Conservation (phyloP, 2,888 invertebrate species). For the Melanargia galathea region DNA sequence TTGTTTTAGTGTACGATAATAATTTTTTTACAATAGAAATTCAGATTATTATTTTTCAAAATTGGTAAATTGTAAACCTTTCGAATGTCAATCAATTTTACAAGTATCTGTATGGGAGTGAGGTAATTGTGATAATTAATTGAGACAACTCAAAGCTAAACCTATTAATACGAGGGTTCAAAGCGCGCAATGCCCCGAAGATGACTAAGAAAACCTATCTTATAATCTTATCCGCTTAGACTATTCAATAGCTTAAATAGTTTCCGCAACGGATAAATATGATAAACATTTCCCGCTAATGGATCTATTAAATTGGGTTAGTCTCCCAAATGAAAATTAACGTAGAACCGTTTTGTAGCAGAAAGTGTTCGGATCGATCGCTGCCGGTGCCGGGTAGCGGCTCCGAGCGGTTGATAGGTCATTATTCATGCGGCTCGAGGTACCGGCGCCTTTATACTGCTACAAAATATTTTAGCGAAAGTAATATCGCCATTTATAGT, state of each 20-base stretch:
- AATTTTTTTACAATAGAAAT: no score
- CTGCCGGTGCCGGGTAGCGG: conserved; percentile 3
- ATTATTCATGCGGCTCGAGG: conserved; percentile 32
- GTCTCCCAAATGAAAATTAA: conserved; percentile 29
- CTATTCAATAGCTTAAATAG: not conserved
- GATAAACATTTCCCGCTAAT: conserved; percentile 12
- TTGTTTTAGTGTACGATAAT: no score
- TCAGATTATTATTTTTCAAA: no score
- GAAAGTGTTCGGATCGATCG: conserved; percentile 32
- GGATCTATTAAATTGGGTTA: conserved; percentile 21
- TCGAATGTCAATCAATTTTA: no score
- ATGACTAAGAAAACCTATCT: not conserved
- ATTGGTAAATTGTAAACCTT: no score
- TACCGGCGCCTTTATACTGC: conserved; percentile 28
- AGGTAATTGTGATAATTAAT: no score
- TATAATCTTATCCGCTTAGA: not conserved
- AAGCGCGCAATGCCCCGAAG: no score
- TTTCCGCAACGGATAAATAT: conserved; percentile 8
- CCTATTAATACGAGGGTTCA: no score
- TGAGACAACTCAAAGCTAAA: no score
- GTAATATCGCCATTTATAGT: not conserved
- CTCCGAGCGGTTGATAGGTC: conserved; percentile 9
- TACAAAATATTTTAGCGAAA: conserved; percentile 29
- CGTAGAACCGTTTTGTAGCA: conserved; percentile 27
- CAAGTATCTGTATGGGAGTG: no score